These are phyloP conservation scores for Trachurus trachurus DNA, from an alignment of 2,797 vertebrate genomes.

Conservation along the genomic window DNA sequence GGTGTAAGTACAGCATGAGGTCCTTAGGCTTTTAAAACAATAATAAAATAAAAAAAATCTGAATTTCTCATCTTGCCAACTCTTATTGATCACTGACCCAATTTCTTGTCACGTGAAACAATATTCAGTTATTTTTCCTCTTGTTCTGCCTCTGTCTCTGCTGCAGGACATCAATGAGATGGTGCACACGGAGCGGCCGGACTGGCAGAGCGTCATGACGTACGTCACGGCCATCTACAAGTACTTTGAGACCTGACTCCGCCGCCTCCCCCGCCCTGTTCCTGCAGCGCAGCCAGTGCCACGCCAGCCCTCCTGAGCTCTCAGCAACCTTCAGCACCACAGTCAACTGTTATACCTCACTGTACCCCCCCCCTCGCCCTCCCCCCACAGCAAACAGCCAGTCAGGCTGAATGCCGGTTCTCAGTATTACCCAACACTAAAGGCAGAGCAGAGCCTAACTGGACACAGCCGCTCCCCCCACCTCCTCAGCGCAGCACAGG, in stretches of 20 bases:
- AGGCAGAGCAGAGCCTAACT: constrained; percentile 37
- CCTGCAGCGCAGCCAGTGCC: constrained; percentile 56
- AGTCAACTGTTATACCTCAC: constrained; percentile 68
- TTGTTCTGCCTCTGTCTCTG: not conserved
- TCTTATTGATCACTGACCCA: no score
- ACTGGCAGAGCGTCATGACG: constrained; percentile 99
- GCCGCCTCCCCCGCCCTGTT: not conserved
- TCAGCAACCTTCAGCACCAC: constrained; percentile 28
- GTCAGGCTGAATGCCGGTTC: constrained; percentile 30
- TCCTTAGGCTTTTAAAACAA: no score
- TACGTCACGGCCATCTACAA: constrained; percentile 99
- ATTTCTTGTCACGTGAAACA: not conserved
- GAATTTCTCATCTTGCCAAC: no score
- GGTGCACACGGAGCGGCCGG: constrained; percentile 95
- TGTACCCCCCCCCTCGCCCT: not conserved
- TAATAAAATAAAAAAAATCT: no score
- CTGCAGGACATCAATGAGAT: constrained; percentile 97
- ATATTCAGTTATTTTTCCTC: not conserved
- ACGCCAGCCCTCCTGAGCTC: constrained; percentile 40
- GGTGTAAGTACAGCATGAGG: no score
- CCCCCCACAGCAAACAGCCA: constrained; percentile 25
- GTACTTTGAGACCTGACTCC: constrained; percentile 97
- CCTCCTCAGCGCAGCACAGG: constrained; percentile 24
- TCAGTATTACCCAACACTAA: constrained; percentile 42
- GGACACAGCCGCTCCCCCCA: constrained; percentile 40